Evolutionary conservation across 2,113 vertebrate species (phyloP), one percentile per base, ranked within the genome.

Genomic region (Hyaena hyaena): DNA sequence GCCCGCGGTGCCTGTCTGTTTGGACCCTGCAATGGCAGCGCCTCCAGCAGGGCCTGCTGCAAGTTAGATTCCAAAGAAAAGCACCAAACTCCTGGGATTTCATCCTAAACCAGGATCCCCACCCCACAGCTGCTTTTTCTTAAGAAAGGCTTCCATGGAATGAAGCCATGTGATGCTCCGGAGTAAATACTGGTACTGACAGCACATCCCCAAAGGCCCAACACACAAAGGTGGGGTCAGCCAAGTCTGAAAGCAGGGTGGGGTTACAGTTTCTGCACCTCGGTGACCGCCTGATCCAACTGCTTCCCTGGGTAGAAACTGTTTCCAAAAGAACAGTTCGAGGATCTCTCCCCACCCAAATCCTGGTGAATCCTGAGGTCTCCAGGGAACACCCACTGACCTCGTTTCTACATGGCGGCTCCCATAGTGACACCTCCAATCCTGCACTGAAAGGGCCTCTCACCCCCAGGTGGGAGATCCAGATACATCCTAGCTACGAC

Each of bases 101-200:
- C 28, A 87, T 55, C 28, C 61, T 71, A 45, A 69, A 58, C 39
- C 63, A 39, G 45, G 43, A n/a, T 68, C 79, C 79, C 68, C 24
- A 55, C 33, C 35, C 28, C 19, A 77, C 2, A 94, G 35, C 43
- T 92, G 33, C 73, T 90, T 87, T 90, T 73, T 68, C 65, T 68
- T 45, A 63, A 84, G 71, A 88, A 82, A 55, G 5, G 21, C n/a
- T 91, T 63, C 53, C 35, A 26, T 28, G 71, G 92, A 97, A 95
- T 43, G 80, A 93, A 77, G 76, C 33, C 35, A 63, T 0, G 10
- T 61, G 63, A 85, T 28, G 58, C 71, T 43, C 2, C 2, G 1
- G 61, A 63, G 53, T 53, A 68, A 93, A 43, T 26, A 10, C 21
- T 23, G 35, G 69, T 28, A 4, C 58, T 35, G 35, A 39, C 0